phyloP scores from a whole-genome alignment of 2,797 vertebrate genomes.

The Chelon labrosus region DNA sequence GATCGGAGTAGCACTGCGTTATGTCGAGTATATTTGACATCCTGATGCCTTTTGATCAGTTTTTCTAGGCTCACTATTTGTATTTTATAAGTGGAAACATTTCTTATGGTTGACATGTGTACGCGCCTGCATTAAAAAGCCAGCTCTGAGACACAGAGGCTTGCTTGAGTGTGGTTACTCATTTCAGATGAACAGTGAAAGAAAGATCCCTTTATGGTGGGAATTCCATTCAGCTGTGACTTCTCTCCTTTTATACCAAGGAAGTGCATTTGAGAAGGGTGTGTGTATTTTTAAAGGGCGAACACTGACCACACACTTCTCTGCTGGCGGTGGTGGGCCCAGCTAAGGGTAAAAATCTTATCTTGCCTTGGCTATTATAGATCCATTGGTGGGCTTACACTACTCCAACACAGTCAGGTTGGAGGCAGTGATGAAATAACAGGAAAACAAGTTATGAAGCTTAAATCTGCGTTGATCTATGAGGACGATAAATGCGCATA shows the following conservation, averaged over 20 bases:
- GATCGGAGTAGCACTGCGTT: too few species aligned
- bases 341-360: slow-evolving; percentile 54
- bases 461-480: not conserved
- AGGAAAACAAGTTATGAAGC: slow-evolving; percentile 21
- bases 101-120: slow-evolving; percentile 19
- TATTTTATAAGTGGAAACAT: slow-evolving; percentile 14
- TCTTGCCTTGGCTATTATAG: slow-evolving; percentile 30
- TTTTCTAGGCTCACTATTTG: slow-evolving; percentile 6
- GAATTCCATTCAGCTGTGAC: slow-evolving; percentile 62
- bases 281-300: slow-evolving; percentile 78
- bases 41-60: not conserved
- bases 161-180: slow-evolving; percentile 47
- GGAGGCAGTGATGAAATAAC: slow-evolving; percentile 37
- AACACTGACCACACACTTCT: slow-evolving; percentile 76
- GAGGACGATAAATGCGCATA: slow-evolving; percentile 4
- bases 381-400: slow-evolving; percentile 17
- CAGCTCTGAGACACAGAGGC: slow-evolving; percentile 29
- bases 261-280: slow-evolving; percentile 77
- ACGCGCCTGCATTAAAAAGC: slow-evolving; percentile 11
- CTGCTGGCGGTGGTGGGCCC: slow-evolving; percentile 53
- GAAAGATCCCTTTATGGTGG: slow-evolving; percentile 75
- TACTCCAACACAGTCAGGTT: slow-evolving; percentile 5
- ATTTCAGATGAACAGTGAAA: slow-evolving; percentile 63
- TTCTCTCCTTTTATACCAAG: slow-evolving; percentile 60
- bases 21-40: not conserved